A percentile compares a stretch with the other conserved stretches of the same genome.
phyloP scores from a whole-genome alignment of 2,113 vertebrate species.

The Spilogale gracilis region DNA sequence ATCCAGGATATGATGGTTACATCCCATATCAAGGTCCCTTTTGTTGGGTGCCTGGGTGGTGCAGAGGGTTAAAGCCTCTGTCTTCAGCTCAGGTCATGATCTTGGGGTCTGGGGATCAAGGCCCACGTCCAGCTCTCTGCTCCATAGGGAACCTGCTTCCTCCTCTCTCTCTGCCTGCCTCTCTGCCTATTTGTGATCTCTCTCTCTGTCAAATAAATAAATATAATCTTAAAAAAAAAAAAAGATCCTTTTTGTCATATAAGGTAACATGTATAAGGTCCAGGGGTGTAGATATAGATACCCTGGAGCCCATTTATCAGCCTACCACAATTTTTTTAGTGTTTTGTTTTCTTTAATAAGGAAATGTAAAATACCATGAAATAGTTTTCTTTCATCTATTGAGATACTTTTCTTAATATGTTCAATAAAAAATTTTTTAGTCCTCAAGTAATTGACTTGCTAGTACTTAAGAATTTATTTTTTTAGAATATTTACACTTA shows the following conservation, averaged over 20 bases:
- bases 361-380: background rate
- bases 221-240: no score
- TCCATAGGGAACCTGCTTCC: no score
- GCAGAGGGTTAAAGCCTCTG: no score
- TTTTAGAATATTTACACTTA: background rate
- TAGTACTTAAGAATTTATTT: background rate
- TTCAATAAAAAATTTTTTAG: background rate
- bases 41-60: background rate
- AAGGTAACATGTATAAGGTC: background rate
- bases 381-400: background rate
- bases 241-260: no score
- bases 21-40: background rate
- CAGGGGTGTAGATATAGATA: background rate
- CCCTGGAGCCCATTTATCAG: background rate
- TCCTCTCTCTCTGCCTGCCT: no score
- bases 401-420: background rate
- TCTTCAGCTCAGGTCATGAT: no score
- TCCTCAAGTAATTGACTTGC: background rate
- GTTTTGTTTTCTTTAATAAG: background rate
- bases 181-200: no score
- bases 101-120: no score
- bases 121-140: no score
- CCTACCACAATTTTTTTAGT: background rate
- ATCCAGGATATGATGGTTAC: background rate
- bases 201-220: no score